Evolutionary conservation across 2,797 vertebrate species (phyloP), one percentile per base, ranked within the genome.

Genomic region (Cyprinella venusta): DNA sequence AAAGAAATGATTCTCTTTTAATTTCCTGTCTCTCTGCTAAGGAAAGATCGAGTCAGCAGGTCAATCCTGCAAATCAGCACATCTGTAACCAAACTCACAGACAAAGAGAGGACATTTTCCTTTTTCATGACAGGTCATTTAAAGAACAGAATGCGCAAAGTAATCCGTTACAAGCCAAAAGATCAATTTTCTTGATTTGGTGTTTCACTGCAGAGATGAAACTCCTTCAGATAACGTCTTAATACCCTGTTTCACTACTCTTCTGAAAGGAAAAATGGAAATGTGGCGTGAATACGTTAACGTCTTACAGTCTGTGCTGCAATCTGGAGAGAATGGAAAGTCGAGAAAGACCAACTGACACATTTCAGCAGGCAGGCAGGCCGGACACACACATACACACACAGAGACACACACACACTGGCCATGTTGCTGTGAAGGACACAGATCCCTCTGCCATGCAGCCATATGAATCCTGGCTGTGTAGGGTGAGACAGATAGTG

Each of bases 221-320:
- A 82, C 86, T 79, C 71, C 78, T 84, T 79, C 48, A 86, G 86
- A 86, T 86, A 86, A 85, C 33, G 68, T 88, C 79, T 84, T 87
- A 84, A 83, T 85, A 82, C 81, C 81, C 78, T 72, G 79, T 87
- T 87, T 87, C 83, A 83, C 84, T 75, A 85, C 75, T 76, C 79
- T 70, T 89, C 83, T 74, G 79, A 76, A 76, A 78, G 68, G 65
- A 86, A 69, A 42, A 82, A 81, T 86, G 84, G 54, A 81, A 84
- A 85, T 82, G 86, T 81, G 75, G 85, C 83, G 78, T 88, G 87
- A 89, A 89, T 89, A 89, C 87, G 87, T 85, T 90, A 90, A 89
- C 80, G 75, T 84, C 75, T 84, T 81, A 84, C 88, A 87, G 87
- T 89, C 89, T 89, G 88, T 80, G 85, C 85, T 79, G 65, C 87